Percentiles rank a stretch among this genome's conserved stretches.
These are phyloP conservation scores for Palythoa grandis DNA, from an alignment of 92 coral and sea anemone genomes.

Conservation along the genomic window DNA sequence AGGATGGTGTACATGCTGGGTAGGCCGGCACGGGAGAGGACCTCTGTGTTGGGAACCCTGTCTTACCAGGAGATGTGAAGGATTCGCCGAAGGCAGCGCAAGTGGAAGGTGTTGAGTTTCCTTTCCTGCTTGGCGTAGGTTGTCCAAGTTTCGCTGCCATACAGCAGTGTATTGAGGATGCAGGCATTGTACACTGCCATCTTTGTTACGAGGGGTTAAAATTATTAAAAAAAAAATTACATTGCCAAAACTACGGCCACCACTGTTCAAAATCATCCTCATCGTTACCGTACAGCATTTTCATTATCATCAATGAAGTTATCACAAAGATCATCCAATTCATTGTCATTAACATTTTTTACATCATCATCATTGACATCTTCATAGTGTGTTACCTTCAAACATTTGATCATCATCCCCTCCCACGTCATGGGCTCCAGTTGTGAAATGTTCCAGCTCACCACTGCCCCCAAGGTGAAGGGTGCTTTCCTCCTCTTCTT, in stretches of 20 bases:
- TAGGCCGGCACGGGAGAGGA: too few species aligned
- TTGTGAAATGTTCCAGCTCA: constrained; percentile 57
- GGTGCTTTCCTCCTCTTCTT: constrained; percentile 43
- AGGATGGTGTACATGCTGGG: too few species aligned
- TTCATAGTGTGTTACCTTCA: constrained; percentile 67
- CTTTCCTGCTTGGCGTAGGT: too few species aligned
- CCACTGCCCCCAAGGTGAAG: constrained; percentile 32
- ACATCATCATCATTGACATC: neutral
- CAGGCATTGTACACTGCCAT: too few species aligned
- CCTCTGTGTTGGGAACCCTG: too few species aligned
- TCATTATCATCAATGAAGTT: neutral
- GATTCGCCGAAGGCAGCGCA: too few species aligned
- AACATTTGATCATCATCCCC: constrained; percentile 81
- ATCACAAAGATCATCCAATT: neutral
- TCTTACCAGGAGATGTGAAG: too few species aligned
- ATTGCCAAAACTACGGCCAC: neutral
- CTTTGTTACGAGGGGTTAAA: too few species aligned
- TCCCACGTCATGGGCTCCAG: constrained; percentile 61
- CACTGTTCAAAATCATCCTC: neutral
- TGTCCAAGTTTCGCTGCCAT: too few species aligned
- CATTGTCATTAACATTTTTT: too few species aligned
- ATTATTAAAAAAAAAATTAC: neutral
- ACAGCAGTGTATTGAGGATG: too few species aligned
- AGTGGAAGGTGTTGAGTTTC: too few species aligned
- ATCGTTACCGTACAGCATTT: neutral